Evolutionary conservation across 2,888 invertebrate genomes (phyloP).

Genomic region (Odontomyia ornata): DNA sequence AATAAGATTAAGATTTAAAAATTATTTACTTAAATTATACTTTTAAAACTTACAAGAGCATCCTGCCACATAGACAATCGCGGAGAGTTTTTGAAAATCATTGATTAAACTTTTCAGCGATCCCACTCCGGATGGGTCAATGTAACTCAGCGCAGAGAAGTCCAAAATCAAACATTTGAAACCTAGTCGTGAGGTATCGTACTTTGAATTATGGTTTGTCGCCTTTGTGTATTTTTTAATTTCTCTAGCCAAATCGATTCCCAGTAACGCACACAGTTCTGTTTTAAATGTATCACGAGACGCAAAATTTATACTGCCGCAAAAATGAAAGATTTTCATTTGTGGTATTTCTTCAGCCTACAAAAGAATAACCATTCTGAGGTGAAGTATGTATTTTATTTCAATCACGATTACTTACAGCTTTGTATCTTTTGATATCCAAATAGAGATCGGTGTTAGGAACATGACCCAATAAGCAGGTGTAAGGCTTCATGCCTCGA

Average conservation of each 20-base stretch:
- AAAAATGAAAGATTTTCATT: constrained; percentile 72
- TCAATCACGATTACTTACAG: constrained; percentile 65
- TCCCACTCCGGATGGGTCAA: constrained; percentile 69
- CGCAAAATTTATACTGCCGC: constrained; percentile 71
- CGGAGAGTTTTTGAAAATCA: constrained; percentile 65
- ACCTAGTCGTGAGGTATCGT: constrained; percentile 41
- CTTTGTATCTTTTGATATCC: constrained; percentile 75
- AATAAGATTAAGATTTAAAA: too few species aligned
- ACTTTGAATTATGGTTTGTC: constrained; percentile 28
- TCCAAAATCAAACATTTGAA: constrained; percentile 65
- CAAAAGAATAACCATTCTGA: background rate
- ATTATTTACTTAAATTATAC: too few species aligned
- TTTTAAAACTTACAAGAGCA: constrained; percentile 64
- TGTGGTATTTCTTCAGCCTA: constrained; percentile 69
- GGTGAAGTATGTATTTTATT: background rate
- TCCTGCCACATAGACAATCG: constrained; percentile 66
- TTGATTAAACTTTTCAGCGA: constrained; percentile 64
- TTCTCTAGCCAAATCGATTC: constrained; percentile 50
- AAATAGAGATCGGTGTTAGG: constrained; percentile 80
- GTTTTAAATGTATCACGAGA: constrained; percentile 65
- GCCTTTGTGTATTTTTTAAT: constrained; percentile 39
- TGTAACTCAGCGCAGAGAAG: constrained; percentile 68
- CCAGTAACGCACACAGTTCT: constrained; percentile 47
- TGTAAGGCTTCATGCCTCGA: constrained; percentile 75
- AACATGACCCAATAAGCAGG: constrained; percentile 74